Conservation (phyloP, 2,888 invertebrate species). For the Geotrupes spiniger region DNA sequence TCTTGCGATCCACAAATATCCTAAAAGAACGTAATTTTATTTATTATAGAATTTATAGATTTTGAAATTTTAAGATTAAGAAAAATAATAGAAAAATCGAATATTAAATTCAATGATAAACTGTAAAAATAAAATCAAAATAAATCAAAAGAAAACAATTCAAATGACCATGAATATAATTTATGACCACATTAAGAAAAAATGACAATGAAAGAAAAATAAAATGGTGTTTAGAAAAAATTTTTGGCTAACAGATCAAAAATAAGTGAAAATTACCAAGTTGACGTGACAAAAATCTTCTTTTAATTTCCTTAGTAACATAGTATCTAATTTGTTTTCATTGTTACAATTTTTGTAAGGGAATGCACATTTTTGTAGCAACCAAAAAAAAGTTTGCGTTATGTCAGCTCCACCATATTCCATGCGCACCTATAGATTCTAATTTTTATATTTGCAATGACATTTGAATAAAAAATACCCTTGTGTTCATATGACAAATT, state of each 20-base stretch:
- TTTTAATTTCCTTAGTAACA: conserved; percentile 79
- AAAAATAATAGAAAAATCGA: too few species aligned
- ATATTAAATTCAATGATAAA: too few species aligned
- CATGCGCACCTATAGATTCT: conserved; percentile 58
- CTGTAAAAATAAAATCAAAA: too few species aligned
- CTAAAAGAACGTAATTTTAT: conserved; percentile 38
- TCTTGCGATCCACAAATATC: conserved; percentile 87
- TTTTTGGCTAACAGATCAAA: too few species aligned
- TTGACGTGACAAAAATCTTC: conserved; percentile 90
- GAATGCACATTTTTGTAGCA: conserved; percentile 86
- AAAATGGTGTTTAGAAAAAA: too few species aligned
- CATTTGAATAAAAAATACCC: conserved; percentile 51
- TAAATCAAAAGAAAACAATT: background rate
- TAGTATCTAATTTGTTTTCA: conserved; percentile 70
- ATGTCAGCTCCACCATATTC: conserved; percentile 92
- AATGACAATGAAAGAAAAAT: too few species aligned
- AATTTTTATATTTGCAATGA: background rate
- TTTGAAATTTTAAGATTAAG: too few species aligned
- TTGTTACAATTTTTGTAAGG: conserved; percentile 80
- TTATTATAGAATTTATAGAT: too few species aligned
- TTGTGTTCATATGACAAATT: conserved; percentile 83
- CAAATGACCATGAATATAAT: too few species aligned
- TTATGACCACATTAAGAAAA: too few species aligned
- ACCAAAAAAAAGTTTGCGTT: conserved; percentile 83
- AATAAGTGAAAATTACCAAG: too few species aligned